These are phyloP conservation scores for Masticophis lateralis DNA, from an alignment of 2,797 vertebrate genomes.

Conservation along the genomic window DNA sequence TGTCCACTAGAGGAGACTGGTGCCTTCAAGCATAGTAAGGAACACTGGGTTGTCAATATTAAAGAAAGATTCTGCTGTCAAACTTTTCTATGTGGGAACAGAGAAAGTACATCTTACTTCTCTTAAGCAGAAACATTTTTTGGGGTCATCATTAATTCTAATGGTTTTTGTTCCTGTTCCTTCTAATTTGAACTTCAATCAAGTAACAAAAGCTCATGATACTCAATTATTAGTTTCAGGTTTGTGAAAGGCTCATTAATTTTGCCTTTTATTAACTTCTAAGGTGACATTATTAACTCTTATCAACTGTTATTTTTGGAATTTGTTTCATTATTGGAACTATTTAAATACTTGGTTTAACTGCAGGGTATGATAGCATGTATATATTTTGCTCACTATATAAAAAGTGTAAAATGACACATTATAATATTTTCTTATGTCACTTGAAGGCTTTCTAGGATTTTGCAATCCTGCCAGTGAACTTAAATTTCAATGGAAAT, in stretches of 20 bases:
- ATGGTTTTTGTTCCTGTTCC: not conserved
- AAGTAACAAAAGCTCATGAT: not conserved
- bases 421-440: not conserved
- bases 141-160: not conserved
- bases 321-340: not conserved
- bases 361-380: not conserved
- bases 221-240: not conserved
- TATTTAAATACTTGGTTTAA: not conserved
- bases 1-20: not conserved
- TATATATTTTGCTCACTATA: not conserved
- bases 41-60: not conserved
- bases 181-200: not conserved
- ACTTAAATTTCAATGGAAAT: not conserved
- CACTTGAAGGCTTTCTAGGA: not conserved
- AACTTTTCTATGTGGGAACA: not conserved
- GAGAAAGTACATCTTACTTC: not conserved
- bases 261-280: not conserved
- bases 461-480: not conserved
- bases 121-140: not conserved
- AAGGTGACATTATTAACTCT: not conserved
- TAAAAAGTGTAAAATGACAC: not conserved
- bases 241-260: not conserved
- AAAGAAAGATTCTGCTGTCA: not conserved
- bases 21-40: not conserved
- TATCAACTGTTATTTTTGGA: not conserved